These are phyloP conservation scores for Pseudomyrmex flavicornis DNA, from an alignment of 1,140 invertebrate genomes.

Conservation along the genomic window DNA sequence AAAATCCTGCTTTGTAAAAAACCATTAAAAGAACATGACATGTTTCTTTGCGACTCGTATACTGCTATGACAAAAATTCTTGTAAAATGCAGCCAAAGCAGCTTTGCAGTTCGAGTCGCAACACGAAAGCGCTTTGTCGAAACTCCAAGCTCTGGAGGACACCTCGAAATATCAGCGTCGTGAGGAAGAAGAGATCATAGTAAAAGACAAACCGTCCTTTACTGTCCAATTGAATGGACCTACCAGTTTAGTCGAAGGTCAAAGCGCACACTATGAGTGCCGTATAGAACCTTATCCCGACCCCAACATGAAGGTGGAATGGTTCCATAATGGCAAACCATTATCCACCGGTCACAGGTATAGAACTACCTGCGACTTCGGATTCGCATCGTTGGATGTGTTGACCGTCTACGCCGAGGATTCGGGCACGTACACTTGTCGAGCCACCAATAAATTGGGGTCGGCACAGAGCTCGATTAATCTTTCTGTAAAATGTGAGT, in stretches of 20 bases:
- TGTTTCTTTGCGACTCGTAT: conserved; percentile 31
- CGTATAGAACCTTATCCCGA: conserved; percentile 98
- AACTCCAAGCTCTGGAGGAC: conserved; percentile 95
- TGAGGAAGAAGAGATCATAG: conserved; percentile 92
- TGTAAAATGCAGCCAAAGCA: conserved; percentile 89
- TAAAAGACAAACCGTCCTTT: conserved; percentile 94
- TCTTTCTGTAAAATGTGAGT: conserved; percentile 93
- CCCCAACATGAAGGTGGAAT: conserved; percentile 96
- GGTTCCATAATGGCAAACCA: conserved; percentile 97
- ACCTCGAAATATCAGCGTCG: conserved; percentile 90
- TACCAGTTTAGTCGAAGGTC: conserved; percentile 92
- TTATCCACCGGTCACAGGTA: conserved; percentile 96
- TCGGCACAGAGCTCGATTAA: conserved; percentile 92
- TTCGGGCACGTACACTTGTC: conserved; percentile 96
- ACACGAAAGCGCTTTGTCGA: conserved; percentile 94
- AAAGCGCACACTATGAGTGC: conserved; percentile 98
- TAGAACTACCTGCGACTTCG: conserved; percentile 97
- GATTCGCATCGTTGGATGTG: conserved; percentile 97
- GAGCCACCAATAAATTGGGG: conserved; percentile 94
- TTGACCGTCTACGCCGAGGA: conserved; percentile 97
- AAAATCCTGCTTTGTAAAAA: not conserved
- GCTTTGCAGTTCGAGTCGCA: conserved; percentile 95
- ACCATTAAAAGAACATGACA: not conserved
- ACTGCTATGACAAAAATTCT: conserved; percentile 65
- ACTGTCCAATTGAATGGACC: conserved; percentile 94